Percentiles rank a stretch among this genome's conserved stretches.
These are phyloP conservation scores for Taenaris catops DNA, from an alignment of 2,888 invertebrate species.

Conservation along the genomic window DNA sequence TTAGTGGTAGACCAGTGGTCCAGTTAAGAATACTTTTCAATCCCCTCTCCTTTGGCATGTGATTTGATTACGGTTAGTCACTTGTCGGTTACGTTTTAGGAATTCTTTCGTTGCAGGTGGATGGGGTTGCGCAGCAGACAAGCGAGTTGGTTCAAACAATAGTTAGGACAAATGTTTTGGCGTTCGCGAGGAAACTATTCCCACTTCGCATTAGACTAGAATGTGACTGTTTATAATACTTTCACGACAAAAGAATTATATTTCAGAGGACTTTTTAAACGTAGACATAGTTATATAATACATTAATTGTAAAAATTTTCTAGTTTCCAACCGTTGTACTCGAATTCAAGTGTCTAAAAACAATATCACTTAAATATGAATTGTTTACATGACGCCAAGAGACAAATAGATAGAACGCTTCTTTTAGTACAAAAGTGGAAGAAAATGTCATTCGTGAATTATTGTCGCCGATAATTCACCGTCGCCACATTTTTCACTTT, in stretches of 20 bases:
- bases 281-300: too few relatives aligned
- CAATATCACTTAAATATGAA: too few relatives aligned
- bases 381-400: constrained; percentile 8
- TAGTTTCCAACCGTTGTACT: constrained; percentile 8
- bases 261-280: constrained; percentile 12
- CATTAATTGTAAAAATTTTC: constrained; percentile 5
- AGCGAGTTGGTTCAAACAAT: constrained; percentile 31
- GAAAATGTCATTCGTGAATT: constrained; percentile 28
- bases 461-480: constrained; percentile 11
- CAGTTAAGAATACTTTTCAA: too few relatives aligned
- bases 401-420: constrained; percentile 32
- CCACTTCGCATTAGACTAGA: constrained; percentile 13
- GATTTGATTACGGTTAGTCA: too few relatives aligned
- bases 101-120: constrained; percentile 29
- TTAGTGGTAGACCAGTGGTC: too few relatives aligned
- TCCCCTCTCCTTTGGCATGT: too few relatives aligned
- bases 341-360: background rate
- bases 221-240: constrained; percentile 12
- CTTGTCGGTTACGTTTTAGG: constrained; percentile 26
- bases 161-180: constrained; percentile 19
- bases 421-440: constrained; percentile 51
- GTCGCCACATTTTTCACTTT: constrained; percentile 8
- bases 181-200: constrained; percentile 28
- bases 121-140: constrained; percentile 26
- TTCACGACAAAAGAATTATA: constrained; percentile 8